Conservation (phyloP, 2,888 invertebrate genomes). For the Gasteruption jaculator region DNA sequence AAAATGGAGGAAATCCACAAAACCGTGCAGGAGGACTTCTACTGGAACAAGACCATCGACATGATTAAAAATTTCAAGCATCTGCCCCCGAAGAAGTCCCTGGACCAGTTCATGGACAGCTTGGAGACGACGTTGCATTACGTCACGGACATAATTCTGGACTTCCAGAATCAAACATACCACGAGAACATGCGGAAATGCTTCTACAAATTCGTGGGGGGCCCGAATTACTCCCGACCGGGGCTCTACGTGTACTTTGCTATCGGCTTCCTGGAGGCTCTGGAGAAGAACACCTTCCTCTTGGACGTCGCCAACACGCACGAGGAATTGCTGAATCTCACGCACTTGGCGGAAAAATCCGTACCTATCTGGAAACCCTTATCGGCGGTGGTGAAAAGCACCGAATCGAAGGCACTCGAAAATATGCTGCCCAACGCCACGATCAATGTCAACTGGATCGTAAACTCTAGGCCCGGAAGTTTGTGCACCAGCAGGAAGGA, state of each 20-base stretch:
- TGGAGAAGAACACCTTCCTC: constrained; percentile 32
- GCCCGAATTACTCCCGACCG: constrained; percentile 30
- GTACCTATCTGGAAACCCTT: constrained; percentile 41
- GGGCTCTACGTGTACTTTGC: constrained; percentile 31
- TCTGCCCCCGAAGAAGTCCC: constrained; percentile 29
- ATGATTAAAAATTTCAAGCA: constrained; percentile 44
- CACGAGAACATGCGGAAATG: constrained; percentile 27
- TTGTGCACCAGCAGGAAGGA: constrained; percentile 26
- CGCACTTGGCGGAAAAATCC: constrained; percentile 31
- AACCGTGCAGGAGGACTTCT: constrained; percentile 53
- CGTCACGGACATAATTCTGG: constrained; percentile 35
- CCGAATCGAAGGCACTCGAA: constrained; percentile 24
- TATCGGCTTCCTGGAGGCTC: constrained; percentile 29
- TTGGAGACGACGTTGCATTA: constrained; percentile 32
- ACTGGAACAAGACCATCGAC: constrained; percentile 58
- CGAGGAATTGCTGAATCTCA: constrained; percentile 27
- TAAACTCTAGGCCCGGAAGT: constrained; percentile 23
- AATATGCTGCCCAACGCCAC: constrained; percentile 33
- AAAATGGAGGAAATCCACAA: constrained; percentile 48
- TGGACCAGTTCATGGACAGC: constrained; percentile 26
- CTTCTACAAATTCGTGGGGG: constrained; percentile 31
- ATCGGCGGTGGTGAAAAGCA: constrained; percentile 28
- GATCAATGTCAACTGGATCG: constrained; percentile 41
- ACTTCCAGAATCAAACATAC: constrained; percentile 34
- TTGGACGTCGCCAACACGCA: constrained; percentile 34